Conservation (phyloP, 2,113 vertebrate genomes). For the Poeciliopsis prolifica region DNA sequence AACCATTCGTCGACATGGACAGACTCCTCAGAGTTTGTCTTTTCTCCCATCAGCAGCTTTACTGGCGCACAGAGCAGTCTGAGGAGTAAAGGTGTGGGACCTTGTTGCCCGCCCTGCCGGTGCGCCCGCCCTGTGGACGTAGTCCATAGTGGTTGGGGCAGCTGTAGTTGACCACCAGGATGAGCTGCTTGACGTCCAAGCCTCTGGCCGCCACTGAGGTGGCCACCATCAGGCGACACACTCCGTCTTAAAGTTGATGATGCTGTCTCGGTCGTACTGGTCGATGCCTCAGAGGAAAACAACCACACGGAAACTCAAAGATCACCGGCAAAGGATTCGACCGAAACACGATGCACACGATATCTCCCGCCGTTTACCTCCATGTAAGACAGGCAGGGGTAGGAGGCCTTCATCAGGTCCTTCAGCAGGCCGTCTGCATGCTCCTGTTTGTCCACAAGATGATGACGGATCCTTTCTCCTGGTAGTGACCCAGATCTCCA, state of each 20-base stretch:
- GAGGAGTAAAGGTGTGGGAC: constrained; percentile 60
- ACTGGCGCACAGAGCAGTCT: no score
- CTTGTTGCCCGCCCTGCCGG: constrained; percentile 96
- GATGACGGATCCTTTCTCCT: constrained; percentile 96
- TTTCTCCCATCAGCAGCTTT: no score
- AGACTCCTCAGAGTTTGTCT: no score
- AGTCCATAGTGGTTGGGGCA: constrained; percentile 99
- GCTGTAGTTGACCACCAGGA: constrained; percentile 96
- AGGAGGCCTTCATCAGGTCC: constrained; percentile 98
- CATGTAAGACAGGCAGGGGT: constrained; percentile 98
- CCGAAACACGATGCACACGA: neutral
- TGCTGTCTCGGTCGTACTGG: constrained; percentile 98
- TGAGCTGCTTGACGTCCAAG: constrained; percentile 95
- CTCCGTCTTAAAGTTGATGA: constrained; percentile 97
- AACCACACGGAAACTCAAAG: neutral
- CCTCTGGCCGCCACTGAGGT: constrained; percentile 96
- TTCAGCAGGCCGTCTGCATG: constrained; percentile 93
- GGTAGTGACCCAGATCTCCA: constrained; percentile 97
- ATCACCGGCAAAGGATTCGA: neutral
- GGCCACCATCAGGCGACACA: constrained; percentile 95
- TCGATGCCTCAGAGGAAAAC: constrained; percentile 86
- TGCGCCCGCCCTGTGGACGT: constrained; percentile 95
- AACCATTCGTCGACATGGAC: no score
- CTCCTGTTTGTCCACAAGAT: constrained; percentile 98
- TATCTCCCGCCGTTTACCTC: constrained; percentile 80